phyloP scores from a whole-genome alignment of 1,140 invertebrate species.

The Leucophenga varia region DNA sequence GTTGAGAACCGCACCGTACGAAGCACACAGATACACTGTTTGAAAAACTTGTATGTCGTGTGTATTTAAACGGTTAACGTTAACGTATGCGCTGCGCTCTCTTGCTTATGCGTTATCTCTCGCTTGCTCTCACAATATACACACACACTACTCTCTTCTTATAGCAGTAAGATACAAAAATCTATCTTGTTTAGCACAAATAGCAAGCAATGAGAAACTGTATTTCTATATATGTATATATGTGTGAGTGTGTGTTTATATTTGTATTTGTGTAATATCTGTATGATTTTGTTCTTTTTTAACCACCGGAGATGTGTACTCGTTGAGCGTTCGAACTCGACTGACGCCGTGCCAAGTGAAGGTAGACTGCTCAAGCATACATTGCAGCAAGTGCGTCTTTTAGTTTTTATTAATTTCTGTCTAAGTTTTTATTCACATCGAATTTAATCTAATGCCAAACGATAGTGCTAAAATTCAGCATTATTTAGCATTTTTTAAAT shows the following conservation, averaged over 20 bases:
- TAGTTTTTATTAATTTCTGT: constrained; percentile 22
- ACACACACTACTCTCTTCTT: no score
- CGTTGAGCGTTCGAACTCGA: constrained; percentile 53
- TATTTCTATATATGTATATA: constrained; percentile 5
- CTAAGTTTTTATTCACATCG: constrained; percentile 28
- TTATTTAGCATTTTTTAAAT: constrained; percentile 20
- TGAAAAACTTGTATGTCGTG: constrained; percentile 27
- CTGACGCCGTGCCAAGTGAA: constrained; percentile 40
- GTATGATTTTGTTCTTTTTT: constrained; percentile 25
- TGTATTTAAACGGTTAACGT: constrained; percentile 38
- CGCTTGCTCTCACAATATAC: constrained; percentile 25
- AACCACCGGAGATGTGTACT: constrained; percentile 53
- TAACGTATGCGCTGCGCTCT: constrained; percentile 7
- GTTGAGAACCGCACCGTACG: constrained; percentile 48
- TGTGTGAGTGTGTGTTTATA: no score
- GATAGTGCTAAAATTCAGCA: constrained; percentile 15
- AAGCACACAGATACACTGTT: constrained; percentile 51
- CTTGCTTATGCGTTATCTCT: constrained; percentile 22
- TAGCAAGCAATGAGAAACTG: neutral
- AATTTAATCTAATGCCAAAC: constrained; percentile 5
- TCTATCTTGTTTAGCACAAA: constrained; percentile 21
- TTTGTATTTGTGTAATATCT: constrained; percentile 17
- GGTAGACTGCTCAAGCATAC: constrained; percentile 24
- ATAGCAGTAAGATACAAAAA: no score
- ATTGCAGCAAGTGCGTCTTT: neutral